phyloP scores from a whole-genome alignment of 2,797 vertebrate genomes.

The Alcedo atthis region DNA sequence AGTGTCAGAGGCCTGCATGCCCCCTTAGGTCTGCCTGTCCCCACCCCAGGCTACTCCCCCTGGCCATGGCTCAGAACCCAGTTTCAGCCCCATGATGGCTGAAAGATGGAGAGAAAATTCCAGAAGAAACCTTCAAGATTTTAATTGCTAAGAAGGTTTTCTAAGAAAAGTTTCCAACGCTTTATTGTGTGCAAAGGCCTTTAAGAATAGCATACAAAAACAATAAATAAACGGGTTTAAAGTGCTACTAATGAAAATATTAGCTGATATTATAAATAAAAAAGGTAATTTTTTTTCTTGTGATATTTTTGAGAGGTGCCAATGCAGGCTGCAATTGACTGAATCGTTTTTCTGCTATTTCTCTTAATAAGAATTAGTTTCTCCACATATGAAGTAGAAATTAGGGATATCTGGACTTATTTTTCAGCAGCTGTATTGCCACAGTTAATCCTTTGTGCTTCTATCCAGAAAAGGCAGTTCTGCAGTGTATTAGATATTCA shows the following conservation, averaged over 20 bases:
- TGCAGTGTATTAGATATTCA: background rate
- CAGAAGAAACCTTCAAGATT: background rate
- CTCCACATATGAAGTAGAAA: background rate
- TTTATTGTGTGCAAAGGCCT: background rate
- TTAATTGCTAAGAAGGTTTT: background rate
- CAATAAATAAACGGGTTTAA: background rate
- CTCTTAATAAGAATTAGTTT: background rate
- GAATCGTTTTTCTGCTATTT: background rate
- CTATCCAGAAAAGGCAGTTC: background rate
- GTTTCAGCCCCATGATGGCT: background rate
- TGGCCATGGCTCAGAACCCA: background rate
- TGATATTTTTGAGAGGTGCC: background rate
- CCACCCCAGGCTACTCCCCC: rapidly evolving
- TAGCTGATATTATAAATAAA: background rate
- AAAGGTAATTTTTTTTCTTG: background rate
- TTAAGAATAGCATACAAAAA: background rate
- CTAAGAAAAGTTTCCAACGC: background rate
- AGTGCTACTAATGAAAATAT: background rate
- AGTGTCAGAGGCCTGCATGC: background rate
- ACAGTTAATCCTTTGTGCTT: background rate
- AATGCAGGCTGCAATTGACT: background rate
- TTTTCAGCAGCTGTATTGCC: background rate
- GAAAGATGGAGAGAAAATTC: background rate
- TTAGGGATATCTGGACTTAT: background rate
- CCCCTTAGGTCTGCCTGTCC: background rate